Base-by-base conservation (phyloP, 1,140 invertebrate species). In the Sycophaga agraensis region DNA sequence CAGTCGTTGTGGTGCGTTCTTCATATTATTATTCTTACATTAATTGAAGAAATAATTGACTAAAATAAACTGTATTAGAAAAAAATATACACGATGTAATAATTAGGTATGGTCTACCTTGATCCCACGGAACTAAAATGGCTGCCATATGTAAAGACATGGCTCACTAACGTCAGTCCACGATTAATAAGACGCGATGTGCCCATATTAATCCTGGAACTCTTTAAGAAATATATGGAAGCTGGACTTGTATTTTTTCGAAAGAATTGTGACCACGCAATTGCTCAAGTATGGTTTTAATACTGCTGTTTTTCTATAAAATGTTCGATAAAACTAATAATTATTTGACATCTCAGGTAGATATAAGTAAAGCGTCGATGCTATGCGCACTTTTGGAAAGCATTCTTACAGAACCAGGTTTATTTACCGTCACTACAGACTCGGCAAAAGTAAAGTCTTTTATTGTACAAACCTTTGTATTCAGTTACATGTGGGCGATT, bases 51-150 rank as follows among this genome's bases (percentile, higher is more conserved):
- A 39, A 4, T 11, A 7, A n/a, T n/a, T n/a, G 28, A 31, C 5
- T 31, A 6, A 31, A 31, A 31, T 31, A 6, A 6, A 6, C 28
- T 31, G 28, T 31, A 31, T 31, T 31, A 31, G 11, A 31, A 31
- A 31, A 16, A 16, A 40, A 9, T 40, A 4, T 3, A 16, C 39
- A 16, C 7, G n/a, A 16, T 17, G 4, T 16, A 40, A 48, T 34
- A 31, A 21, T 43, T 28, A 73, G 88, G 92, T 54, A 96, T 97
- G 93, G 92, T 97, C 7, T 96, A 95, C 71, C 87, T 96, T 57
- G 93, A 95, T 74, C 88, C 93, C 0, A 80, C 83, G 0, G 89
- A 91, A 65, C 74, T 94, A 4, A 91, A 90, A 37, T 92, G 90
- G 89, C 73, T 87, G 19, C 92, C 93, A 0, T 83, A 91, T 7